Conservation (phyloP, 1,140 invertebrate species). For the Pemphigus obesinymphae region DNA sequence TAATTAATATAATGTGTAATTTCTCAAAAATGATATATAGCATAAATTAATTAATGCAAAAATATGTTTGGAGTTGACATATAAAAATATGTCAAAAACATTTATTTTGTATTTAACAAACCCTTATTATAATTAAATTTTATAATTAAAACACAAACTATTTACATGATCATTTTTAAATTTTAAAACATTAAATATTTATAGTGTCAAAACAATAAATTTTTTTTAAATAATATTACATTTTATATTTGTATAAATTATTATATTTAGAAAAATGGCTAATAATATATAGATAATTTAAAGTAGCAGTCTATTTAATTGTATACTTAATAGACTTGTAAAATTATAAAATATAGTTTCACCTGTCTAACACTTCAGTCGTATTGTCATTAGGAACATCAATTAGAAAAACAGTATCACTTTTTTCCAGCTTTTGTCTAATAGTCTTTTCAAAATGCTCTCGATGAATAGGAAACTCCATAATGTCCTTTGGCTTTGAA, state of each 20-base stretch:
- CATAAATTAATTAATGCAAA: slow-evolving; percentile 3
- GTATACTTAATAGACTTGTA: slow-evolving; percentile 7
- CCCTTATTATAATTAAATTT: not conserved
- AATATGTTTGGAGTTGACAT: not conserved
- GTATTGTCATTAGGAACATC: slow-evolving; percentile 61
- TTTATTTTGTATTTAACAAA: not conserved
- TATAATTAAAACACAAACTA: not conserved
- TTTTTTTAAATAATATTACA: not conserved
- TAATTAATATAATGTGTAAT: too few species aligned
- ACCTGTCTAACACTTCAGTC: slow-evolving; percentile 7
- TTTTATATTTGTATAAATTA: not conserved
- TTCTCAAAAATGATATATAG: too few species aligned
- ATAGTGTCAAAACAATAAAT: not conserved
- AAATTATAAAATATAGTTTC: slow-evolving; percentile 5
- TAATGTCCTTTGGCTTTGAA: slow-evolving; percentile 84
- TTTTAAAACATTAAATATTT: not conserved
- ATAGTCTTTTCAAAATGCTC: slow-evolving; percentile 76
- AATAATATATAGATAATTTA: not conserved
- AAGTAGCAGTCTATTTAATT: slow-evolving; percentile 2
- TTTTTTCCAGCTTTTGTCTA: slow-evolving; percentile 59
- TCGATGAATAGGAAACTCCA: slow-evolving; percentile 87
- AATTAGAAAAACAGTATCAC: slow-evolving; percentile 64
- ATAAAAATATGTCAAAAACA: not conserved
- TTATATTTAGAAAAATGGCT: not conserved
- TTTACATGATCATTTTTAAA: not conserved